These are phyloP conservation scores for Cataglyphis altisquamis DNA, from an alignment of 2,888 invertebrate species.

Conservation along the genomic window DNA sequence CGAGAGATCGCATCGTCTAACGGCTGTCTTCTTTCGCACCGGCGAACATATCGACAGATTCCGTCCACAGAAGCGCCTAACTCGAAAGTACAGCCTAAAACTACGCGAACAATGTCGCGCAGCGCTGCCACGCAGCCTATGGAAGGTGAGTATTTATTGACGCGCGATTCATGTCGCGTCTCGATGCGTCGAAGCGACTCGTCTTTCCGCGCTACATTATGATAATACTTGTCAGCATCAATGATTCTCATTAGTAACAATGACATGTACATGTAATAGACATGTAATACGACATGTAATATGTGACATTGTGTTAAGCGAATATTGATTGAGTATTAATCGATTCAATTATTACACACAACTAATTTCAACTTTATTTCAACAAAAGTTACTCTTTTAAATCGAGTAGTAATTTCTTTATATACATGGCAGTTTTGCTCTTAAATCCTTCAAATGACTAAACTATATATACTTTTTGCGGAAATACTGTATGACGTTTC, in stretches of 20 bases:
- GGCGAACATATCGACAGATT: constrained; percentile 76
- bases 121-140: constrained; percentile 84
- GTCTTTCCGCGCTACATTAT: not conserved
- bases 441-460: not conserved
- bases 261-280: not conserved
- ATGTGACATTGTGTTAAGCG: not conserved
- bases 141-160: constrained; percentile 79
- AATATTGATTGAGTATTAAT: not conserved
- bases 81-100: constrained; percentile 64
- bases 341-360: not conserved
- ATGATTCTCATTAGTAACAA: constrained; percentile 69
- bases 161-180: not conserved
- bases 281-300: not conserved
- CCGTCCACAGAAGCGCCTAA: constrained; percentile 78
- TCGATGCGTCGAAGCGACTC: not conserved
- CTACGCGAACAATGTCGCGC: constrained; percentile 82
- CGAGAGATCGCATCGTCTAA: constrained; percentile 50
- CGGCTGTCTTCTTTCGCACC: constrained; percentile 56
- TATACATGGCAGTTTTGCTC: not conserved
- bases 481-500: not conserved
- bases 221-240: constrained; percentile 17
- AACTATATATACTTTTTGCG: not conserved
- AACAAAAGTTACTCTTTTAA: not conserved
- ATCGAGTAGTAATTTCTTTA: not conserved
- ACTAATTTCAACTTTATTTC: not conserved